phyloP scores from a whole-genome alignment of 37 sponge, comb jelly and placozoan genomes.

The Crambe crambe region DNA sequence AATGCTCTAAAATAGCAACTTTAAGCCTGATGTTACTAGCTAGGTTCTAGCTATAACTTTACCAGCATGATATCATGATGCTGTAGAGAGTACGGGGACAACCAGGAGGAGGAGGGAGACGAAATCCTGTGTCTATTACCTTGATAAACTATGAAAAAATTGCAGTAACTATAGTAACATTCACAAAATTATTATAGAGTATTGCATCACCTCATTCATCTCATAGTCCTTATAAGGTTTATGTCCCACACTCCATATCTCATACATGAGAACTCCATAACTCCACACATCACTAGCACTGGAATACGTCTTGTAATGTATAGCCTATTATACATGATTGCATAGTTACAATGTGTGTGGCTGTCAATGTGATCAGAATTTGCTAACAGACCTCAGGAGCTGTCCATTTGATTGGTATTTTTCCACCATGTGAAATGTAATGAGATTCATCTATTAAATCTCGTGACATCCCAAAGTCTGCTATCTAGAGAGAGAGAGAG shows the following conservation, averaged over 20 bases:
- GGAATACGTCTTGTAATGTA: slow-evolving; percentile 3
- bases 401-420: slow-evolving; percentile 20
- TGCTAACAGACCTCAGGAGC: neutral
- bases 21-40: no score
- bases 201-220: neutral
- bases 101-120: slow-evolving; percentile 6
- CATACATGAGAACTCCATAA: slow-evolving; percentile 7
- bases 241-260: slow-evolving; percentile 20
- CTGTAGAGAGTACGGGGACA: slow-evolving; percentile 4
- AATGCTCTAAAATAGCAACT: no score
- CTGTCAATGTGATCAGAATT: neutral
- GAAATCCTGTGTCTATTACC: neutral
- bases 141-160: neutral
- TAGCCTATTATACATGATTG: neutral
- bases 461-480: slow-evolving; percentile 24
- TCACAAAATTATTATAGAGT: neutral
- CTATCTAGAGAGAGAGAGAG: neutral
- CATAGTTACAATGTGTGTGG: neutral
- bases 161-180: no score
- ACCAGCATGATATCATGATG: slow-evolving; percentile 12
- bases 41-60: neutral
- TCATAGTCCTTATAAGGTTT: neutral
- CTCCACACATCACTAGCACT: slow-evolving; percentile 27
- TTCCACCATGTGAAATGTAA: slow-evolving; percentile 14
- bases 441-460: slow-evolving; percentile 1